Base-by-base conservation (phyloP, 2,888 invertebrate species). In the Clepsis dumicolana region DNA sequence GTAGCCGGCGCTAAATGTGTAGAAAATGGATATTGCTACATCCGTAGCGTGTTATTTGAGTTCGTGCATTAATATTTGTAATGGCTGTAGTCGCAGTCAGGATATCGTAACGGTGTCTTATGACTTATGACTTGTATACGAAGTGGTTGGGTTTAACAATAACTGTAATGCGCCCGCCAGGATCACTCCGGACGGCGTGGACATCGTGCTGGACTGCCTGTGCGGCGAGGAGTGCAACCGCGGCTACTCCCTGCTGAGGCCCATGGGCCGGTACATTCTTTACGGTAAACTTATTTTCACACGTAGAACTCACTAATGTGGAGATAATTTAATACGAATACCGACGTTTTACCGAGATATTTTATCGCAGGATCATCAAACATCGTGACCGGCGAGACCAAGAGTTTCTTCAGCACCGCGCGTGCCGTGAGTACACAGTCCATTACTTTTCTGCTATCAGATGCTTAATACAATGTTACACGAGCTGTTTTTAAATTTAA, bases 191-290 rank as follows among this genome's bases (percentile, higher is more conserved):
- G 96, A 96, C 77, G 98, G 98, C 59, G 96, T 98, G 35, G 97
- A 98, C 83, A 95, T 98, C 65, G 97, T 98, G 35, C 91, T 98
- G 84, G 98, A 98, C 88, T 97, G 97, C 83, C 95, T 97, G 70
- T 97, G 97, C 86, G 98, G 98, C 4, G 98, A 98, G 80, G 98
- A 98, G 84, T 97, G 97, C 88, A 97, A 97, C 91, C 95, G 96
- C 75, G 98, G 98, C 38, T 97, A 97, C 83, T 94, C 94, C 65
- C 94, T 98, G 44, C 94, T 98, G 74, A 97, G 97, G 84, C 97
- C 98, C 3, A 96, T 98, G 96, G 98, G 98, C 81, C 96, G 96
- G 90, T 98, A 98, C 89, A 95, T 98, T 78, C 95, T 98, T 48
- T 98, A 97, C 87, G 98, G 96, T 95, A 88, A 83, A n/a, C n/a